Conservation (phyloP, 2,797 vertebrate genomes). For the Malacoctenus gilli region DNA sequence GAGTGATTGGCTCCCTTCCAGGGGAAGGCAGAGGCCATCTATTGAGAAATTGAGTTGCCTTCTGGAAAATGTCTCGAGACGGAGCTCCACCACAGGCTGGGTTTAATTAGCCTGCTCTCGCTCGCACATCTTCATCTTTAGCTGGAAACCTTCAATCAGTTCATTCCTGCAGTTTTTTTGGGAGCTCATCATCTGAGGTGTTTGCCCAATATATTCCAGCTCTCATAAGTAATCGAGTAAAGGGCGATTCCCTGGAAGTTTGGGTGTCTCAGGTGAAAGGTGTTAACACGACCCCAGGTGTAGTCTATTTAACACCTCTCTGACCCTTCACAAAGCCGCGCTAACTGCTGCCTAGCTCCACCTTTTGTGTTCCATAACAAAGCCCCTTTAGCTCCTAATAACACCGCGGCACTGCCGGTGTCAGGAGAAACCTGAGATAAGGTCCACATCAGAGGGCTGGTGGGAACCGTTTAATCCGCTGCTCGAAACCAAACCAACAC, state of each 20-base stretch:
- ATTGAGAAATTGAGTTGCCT: slow-evolving; percentile 47
- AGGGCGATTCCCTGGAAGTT: slow-evolving; percentile 35
- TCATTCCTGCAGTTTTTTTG: slow-evolving; percentile 16
- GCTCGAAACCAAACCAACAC: slow-evolving; percentile 75
- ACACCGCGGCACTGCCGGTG: slow-evolving; percentile 64
- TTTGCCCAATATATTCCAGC: neutral
- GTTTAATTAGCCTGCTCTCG: slow-evolving; percentile 27
- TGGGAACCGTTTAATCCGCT: slow-evolving; percentile 80
- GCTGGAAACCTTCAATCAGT: neutral
- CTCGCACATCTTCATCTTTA: slow-evolving; percentile 2
- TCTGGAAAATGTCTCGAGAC: slow-evolving; percentile 25
- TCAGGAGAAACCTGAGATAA: slow-evolving; percentile 79
- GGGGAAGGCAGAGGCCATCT: slow-evolving; percentile 32
- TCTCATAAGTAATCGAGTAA: slow-evolving; percentile 8
- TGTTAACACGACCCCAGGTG: slow-evolving; percentile 77
- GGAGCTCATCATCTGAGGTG: too few relatives aligned
- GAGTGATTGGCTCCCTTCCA: slow-evolving; percentile 51
- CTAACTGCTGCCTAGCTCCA: slow-evolving; percentile 75
- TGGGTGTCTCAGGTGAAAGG: slow-evolving; percentile 66
- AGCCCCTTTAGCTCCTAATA: slow-evolving; percentile 78
- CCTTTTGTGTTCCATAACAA: slow-evolving; percentile 81
- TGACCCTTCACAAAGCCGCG: slow-evolving; percentile 77
- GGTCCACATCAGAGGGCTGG: slow-evolving; percentile 75
- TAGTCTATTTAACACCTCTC: slow-evolving; percentile 77
- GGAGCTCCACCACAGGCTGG: slow-evolving; percentile 2